Percentiles rank a stretch among this genome's conserved stretches.
These are phyloP conservation scores for Hydropsyche betteni DNA, from an alignment of 2,888 invertebrate species.

Conservation along the genomic window DNA sequence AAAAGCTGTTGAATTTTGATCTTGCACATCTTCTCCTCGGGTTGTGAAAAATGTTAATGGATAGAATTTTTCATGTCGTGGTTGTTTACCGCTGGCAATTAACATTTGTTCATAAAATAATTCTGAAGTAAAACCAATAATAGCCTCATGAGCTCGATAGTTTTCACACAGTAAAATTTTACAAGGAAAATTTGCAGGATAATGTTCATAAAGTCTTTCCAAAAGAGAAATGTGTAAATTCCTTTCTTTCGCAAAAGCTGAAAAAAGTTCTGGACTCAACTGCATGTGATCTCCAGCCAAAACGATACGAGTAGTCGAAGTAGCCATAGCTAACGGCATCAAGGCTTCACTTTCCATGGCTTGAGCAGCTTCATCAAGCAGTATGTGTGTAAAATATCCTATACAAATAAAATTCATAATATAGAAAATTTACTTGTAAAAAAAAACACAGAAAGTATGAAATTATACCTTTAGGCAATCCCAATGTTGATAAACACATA, in stretches of 20 bases:
- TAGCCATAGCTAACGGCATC: constrained; percentile 79
- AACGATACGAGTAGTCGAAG: constrained; percentile 76
- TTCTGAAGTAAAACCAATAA: constrained; percentile 82
- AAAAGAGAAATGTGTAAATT: constrained; percentile 78
- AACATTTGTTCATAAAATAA: constrained; percentile 82
- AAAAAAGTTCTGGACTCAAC: constrained; percentile 83
- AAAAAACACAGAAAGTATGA: not conserved
- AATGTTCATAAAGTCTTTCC: constrained; percentile 80
- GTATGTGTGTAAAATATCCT: constrained; percentile 80
- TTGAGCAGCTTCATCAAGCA: constrained; percentile 88
- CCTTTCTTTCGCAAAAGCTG: constrained; percentile 75
- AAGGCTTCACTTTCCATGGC: constrained; percentile 87
- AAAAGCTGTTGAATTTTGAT: constrained; percentile 79
- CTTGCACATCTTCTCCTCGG: constrained; percentile 81
- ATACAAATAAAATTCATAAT: constrained; percentile 41
- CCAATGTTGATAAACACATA: constrained; percentile 75
- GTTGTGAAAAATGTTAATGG: constrained; percentile 85
- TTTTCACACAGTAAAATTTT: constrained; percentile 84
- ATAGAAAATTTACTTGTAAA: not conserved
- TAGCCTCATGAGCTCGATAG: constrained; percentile 82
- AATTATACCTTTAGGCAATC: constrained; percentile 67
- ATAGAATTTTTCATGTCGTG: constrained; percentile 74
- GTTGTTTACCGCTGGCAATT: constrained; percentile 76
- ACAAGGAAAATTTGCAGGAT: constrained; percentile 77
- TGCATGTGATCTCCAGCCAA: constrained; percentile 89